Percentiles rank a stretch among this genome's conserved stretches.
Conservation (phyloP, 2,797 vertebrate genomes). For the Cryptoblepharus egeriae region DNA sequence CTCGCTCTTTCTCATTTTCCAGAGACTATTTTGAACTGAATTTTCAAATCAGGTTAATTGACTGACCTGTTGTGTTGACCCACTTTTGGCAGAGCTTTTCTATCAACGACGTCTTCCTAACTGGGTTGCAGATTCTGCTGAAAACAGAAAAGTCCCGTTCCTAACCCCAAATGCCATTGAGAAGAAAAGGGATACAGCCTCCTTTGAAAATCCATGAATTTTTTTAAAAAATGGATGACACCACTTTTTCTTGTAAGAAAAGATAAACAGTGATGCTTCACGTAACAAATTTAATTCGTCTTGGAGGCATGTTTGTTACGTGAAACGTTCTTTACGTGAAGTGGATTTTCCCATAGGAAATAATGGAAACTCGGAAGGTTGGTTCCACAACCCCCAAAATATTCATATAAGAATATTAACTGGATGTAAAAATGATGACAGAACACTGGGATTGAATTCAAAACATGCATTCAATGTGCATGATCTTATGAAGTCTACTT, state of each 20-base stretch:
- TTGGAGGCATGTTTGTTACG: too few species aligned
- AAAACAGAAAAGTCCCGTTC: not conserved
- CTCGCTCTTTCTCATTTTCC: not conserved
- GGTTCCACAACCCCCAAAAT: too few species aligned
- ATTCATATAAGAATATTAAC: too few species aligned
- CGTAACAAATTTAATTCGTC: too few species aligned
- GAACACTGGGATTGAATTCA: too few species aligned
- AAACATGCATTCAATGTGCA: too few species aligned
- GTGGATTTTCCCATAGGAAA: too few species aligned
- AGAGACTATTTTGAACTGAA: slow-evolving; percentile 32
- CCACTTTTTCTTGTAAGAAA: not conserved
- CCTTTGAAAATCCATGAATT: not conserved
- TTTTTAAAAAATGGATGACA: not conserved
- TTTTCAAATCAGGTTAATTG: slow-evolving; percentile 61
- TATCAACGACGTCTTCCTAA: slow-evolving; percentile 46
- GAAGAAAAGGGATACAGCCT: not conserved
- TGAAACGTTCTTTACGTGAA: too few species aligned
- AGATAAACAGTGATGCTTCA: too few species aligned
- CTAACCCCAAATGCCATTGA: not conserved
- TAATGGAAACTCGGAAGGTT: too few species aligned
- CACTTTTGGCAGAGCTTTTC: slow-evolving; percentile 12
- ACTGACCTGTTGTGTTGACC: slow-evolving; percentile 56
- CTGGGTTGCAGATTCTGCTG: slow-evolving; percentile 30
- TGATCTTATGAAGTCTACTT: too few species aligned
- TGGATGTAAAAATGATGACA: too few species aligned